These are phyloP conservation scores for Chlorops oryzae DNA, from an alignment of 1,140 invertebrate species.

Conservation along the genomic window DNA sequence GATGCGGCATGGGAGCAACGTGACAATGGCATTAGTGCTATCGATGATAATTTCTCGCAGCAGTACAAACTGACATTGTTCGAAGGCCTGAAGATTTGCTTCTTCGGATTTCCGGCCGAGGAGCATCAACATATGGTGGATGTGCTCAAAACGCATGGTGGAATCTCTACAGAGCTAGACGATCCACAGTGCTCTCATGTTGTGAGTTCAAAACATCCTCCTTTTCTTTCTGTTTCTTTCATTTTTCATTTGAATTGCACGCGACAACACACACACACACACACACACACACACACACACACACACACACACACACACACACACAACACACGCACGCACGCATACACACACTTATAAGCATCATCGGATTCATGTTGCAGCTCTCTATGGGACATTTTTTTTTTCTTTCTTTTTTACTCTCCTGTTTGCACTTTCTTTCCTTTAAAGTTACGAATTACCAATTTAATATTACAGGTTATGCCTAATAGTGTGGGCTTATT, in stretches of 20 bases:
- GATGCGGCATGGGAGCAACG: conserved; percentile 73
- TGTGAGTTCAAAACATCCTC: conserved; percentile 54
- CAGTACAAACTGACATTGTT: conserved; percentile 80
- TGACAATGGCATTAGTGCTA: conserved; percentile 60
- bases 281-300: no score
- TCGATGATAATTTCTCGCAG: conserved; percentile 61
- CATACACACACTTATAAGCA: no score
- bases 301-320: no score
- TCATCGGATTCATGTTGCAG: no score
- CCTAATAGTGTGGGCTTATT: conserved; percentile 45
- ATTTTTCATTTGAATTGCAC: no score
- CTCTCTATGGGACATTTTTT: no score
- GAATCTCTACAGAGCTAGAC: conserved; percentile 63
- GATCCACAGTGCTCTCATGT: conserved; percentile 84
- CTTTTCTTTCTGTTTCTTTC: no score
- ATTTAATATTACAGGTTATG: conserved; percentile 43
- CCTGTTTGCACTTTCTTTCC: no score
- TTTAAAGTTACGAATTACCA: no score
- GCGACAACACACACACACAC: no score
- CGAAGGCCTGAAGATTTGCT: conserved; percentile 76
- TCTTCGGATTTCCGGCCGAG: conserved; percentile 80
- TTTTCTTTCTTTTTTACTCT: conserved; percentile 18
- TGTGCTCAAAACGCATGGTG: conserved; percentile 78
- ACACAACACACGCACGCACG: no score
- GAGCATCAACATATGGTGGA: conserved; percentile 89